Percentiles rank a stretch among this genome's conserved stretches.
These are phyloP conservation scores for Diuraphis noxia DNA, from an alignment of 1,140 invertebrate species.

Conservation along the genomic window DNA sequence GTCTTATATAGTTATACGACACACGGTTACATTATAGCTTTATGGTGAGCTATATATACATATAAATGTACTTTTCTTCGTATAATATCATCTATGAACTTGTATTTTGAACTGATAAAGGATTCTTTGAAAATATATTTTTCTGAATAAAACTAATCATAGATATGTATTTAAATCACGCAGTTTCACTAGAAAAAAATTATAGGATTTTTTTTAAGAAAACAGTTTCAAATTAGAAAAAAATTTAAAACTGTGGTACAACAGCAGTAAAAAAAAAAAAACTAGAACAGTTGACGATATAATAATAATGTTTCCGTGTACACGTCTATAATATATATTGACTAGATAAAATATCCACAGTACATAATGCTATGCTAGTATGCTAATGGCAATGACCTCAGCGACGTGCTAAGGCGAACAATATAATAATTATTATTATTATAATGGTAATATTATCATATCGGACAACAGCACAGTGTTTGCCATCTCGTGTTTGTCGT, in stretches of 20 bases:
- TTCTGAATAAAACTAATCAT: background rate
- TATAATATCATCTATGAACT: background rate
- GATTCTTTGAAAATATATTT: background rate
- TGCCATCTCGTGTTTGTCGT: background rate
- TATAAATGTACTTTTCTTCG: no score
- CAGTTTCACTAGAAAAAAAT: background rate
- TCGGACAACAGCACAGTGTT: background rate
- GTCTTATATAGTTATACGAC: background rate
- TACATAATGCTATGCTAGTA: background rate
- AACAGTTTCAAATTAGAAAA: background rate
- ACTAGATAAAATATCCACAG: background rate
- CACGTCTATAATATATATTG: no score
- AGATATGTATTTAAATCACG: background rate
- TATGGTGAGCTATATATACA: no score
- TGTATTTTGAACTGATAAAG: background rate
- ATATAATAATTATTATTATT: background rate
- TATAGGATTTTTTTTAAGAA: background rate
- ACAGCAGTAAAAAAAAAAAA: background rate
- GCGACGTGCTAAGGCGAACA: background rate
- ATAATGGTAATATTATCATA: background rate
- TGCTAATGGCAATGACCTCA: background rate
- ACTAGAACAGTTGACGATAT: background rate
- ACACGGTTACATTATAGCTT: background rate
- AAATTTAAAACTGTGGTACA: background rate
- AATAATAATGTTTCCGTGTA: background rate